A percentile compares a stretch with the other conserved stretches of the same genome.
Evolutionary conservation across 2,113 vertebrate genomes (phyloP).

Genomic region (Acrocephalus arundinaceus): DNA sequence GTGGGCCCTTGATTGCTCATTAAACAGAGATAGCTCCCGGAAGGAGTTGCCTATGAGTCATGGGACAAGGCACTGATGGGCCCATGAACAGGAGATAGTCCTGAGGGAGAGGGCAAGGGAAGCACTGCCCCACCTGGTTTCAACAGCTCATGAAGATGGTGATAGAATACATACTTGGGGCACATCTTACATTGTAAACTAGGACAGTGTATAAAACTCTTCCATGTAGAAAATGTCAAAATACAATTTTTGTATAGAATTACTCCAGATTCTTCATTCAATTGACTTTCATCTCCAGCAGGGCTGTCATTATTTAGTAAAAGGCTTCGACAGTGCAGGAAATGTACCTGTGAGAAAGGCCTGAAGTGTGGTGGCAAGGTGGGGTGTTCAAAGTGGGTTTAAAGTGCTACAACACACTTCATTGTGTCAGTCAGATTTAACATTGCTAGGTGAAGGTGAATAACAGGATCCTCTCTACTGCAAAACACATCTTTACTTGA

Average conservation of each 20-base stretch:
- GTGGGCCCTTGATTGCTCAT: too few species aligned
- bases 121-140: too few species aligned
- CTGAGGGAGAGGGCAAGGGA: too few species aligned
- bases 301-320: not conserved
- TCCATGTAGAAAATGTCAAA: not conserved
- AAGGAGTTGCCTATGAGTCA: too few species aligned
- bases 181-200: too few species aligned
- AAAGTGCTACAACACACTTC: not conserved
- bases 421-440: not conserved
- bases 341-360: not conserved
- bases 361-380: not conserved
- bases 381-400: not conserved
- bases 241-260: not conserved
- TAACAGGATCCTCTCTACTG: not conserved
- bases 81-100: too few species aligned
- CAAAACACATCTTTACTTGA: not conserved
- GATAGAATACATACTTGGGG: too few species aligned
- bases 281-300: not conserved
- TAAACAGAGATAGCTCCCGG: too few species aligned
- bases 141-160: too few species aligned
- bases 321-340: not conserved
- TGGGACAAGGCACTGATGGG: too few species aligned
- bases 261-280: not conserved
- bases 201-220: not conserved
- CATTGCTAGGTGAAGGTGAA: not conserved